Evolutionary conservation across 2,113 vertebrate genomes (phyloP).

Genomic region (Chloropsis hardwickii): DNA sequence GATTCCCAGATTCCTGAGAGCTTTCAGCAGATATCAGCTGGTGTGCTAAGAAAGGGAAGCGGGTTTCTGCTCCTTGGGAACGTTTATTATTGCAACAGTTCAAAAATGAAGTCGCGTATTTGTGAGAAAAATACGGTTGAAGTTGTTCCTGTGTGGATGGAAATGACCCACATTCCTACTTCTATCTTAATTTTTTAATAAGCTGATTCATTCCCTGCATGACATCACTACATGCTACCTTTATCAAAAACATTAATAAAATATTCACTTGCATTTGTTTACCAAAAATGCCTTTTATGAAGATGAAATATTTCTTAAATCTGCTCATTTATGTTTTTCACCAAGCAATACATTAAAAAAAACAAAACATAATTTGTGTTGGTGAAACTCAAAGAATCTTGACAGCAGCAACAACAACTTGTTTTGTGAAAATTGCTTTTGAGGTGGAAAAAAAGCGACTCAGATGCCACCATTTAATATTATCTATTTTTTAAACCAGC

Average conservation of each 20-base stretch:
- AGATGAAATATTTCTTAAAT: constrained; percentile 33
- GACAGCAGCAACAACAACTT: constrained; percentile 2
- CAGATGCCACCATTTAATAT: not conserved
- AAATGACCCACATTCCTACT: constrained; percentile 20
- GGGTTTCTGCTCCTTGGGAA: not conserved
- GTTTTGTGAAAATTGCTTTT: not conserved
- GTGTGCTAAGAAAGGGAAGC: not conserved
- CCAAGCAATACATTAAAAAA: not conserved
- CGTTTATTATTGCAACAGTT: not conserved
- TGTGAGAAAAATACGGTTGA: not conserved
- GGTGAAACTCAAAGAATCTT: constrained; percentile 12
- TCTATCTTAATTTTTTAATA: constrained; percentile 16
- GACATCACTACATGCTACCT: not conserved
- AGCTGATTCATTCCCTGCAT: not conserved
- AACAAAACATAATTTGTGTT: not conserved
- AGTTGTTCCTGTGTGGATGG: not conserved
- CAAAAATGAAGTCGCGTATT: not conserved
- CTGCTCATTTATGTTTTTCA: not conserved
- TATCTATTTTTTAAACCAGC: not conserved
- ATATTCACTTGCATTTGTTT: constrained; percentile 44
- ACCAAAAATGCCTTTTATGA: constrained; percentile 15
- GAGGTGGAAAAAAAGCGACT: not conserved
- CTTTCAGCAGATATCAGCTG: not conserved
- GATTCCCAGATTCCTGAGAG: not conserved
- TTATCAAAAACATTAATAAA: constrained; percentile 40